Evolutionary conservation across 2,888 invertebrate species (phyloP), one percentile per base, ranked within the genome.

Genomic region (Patella depressa): DNA sequence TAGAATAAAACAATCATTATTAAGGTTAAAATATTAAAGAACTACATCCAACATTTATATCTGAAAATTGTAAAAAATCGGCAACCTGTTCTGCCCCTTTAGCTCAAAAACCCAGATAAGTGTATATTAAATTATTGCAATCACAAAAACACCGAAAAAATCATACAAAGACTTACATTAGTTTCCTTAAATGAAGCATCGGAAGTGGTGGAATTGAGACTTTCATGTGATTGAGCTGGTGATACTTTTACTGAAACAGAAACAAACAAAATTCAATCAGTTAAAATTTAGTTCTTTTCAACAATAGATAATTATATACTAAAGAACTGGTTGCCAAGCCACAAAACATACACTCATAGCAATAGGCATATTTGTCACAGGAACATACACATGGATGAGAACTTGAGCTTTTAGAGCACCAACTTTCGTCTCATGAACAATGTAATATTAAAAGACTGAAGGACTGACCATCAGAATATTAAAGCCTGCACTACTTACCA

Each of bases 151-250:
- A 45, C 9, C 9, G 9, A 45, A 45, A 45, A 45, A 4, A 45
- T 45, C 7, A 45, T 45, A 9, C 9, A 0, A 9, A 45, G 9
- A 65, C 65, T 65, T 65, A 65, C 65, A 65, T 65, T 65, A 45
- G 9, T 45, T 9, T 45, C 45, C 45, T 45, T 45, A 53, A 75
- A 77, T 17, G 73, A 54, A 45, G 83, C 82, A 55, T 83, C 78
- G 12, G 88, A 86, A 24, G 86, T 81, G n/a, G 85, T 78, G 0
- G 96, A 96, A 0, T 96, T 95, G 19, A 97, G 93, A 0, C 97
- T 97, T 92, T 98, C 97, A 90, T 96, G 96, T 0, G 97, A 97
- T 0, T 97, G 97, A 0, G 97, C 96, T 0, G 98, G 98, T 0
- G 9, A 96, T 78, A 89, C 85, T 72, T 85, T 83, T 72, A 86